Percentiles rank a stretch among this genome's conserved stretches.
Conservation (phyloP, 2,797 vertebrate genomes). For the Atherinosoma microstoma region DNA sequence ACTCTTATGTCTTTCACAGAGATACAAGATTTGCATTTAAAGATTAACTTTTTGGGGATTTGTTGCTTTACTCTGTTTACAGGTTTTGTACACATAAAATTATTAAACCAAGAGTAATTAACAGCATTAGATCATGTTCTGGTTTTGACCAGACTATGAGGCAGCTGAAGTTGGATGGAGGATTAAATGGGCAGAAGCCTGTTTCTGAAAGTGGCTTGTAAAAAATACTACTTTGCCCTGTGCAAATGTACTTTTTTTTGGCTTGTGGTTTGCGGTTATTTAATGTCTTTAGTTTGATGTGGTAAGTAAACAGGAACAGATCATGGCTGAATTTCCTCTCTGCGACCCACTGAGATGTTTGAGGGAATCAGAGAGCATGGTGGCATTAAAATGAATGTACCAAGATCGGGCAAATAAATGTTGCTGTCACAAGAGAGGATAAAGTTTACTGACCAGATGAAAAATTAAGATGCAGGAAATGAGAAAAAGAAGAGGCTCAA, state of each 20-base stretch:
- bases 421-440: background rate
- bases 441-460: background rate
- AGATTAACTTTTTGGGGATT: background rate
- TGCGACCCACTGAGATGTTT: slow-evolving; percentile 8
- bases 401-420: slow-evolving; percentile 5
- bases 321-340: slow-evolving; percentile 19
- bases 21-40: background rate
- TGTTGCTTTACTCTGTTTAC: background rate
- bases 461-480: slow-evolving; percentile 10
- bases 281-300: slow-evolving; percentile 32
- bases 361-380: background rate
- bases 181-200: slow-evolving; percentile 2
- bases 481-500: background rate
- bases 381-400: background rate
- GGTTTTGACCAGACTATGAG: background rate
- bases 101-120: slow-evolving; percentile 2
- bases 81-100: background rate
- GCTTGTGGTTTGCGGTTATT: slow-evolving; percentile 26
- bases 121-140: background rate
- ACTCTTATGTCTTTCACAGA: background rate
- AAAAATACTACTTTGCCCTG: background rate
- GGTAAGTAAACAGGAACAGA: slow-evolving; percentile 40
- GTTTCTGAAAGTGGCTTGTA: slow-evolving; percentile 5
- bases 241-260: background rate
- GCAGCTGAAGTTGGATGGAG: slow-evolving; percentile 17